Evolutionary conservation across 2,113 vertebrate genomes (phyloP).

Genomic region (Cricetomys ansorgei): DNA sequence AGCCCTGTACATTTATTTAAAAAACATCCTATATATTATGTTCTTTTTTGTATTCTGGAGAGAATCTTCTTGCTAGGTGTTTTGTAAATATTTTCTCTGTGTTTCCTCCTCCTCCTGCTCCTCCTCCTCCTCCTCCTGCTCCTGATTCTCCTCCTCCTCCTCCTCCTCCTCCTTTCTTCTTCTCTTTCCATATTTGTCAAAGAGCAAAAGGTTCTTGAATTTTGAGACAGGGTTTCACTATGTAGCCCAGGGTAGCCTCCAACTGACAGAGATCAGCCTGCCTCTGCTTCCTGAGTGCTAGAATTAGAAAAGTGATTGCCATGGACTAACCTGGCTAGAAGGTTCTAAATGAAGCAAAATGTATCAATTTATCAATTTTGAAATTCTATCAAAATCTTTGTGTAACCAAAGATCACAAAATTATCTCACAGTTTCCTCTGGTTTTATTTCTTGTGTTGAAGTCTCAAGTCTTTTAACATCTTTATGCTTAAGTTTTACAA

Average conservation of each 20-base stretch:
- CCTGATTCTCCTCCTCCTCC: too few relatives aligned
- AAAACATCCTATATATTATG: neutral
- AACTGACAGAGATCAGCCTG: neutral
- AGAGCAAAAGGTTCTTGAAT: neutral
- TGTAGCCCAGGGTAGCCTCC: neutral
- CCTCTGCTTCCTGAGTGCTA: neutral
- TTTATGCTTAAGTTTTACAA: too few relatives aligned
- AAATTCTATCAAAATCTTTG: neutral
- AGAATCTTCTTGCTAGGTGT: neutral
- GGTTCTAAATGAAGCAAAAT: neutral
- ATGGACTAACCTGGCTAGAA: neutral
- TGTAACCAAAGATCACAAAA: neutral
- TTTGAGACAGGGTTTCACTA: neutral
- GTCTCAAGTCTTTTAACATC: neutral
- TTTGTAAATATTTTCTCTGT: neutral
- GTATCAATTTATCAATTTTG: neutral
- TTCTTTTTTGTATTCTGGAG: neutral
- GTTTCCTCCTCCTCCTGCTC: too few relatives aligned
- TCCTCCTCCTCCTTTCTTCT: too few relatives aligned
- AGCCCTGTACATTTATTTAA: neutral
- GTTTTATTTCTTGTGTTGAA: neutral
- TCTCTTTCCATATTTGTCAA: neutral
- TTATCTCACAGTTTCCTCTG: constrained; percentile 16
- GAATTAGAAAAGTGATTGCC: neutral
- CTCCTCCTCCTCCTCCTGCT: too few relatives aligned